These are phyloP conservation scores for Ptychobarbus kaznakovi DNA, from an alignment of 2,797 vertebrate genomes.

Conservation along the genomic window DNA sequence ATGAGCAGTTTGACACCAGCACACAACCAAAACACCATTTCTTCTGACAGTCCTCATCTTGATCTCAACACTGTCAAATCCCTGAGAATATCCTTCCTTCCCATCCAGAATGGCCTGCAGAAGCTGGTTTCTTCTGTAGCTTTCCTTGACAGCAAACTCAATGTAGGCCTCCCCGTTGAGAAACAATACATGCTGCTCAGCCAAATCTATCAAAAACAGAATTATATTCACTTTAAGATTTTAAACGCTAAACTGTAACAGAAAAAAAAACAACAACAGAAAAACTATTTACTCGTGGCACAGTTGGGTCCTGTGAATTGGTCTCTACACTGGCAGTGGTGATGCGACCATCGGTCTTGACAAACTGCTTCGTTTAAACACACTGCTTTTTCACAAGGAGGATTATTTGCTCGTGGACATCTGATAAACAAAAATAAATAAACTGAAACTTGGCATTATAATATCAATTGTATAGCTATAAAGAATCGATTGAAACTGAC, in stretches of 20 bases:
- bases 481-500: constrained; percentile 62
- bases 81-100: constrained; percentile 44
- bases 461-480: neutral
- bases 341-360: constrained; percentile 77
- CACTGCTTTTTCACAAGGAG: constrained; percentile 68
- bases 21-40: constrained; percentile 69
- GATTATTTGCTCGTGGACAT: constrained; percentile 69
- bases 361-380: constrained; percentile 78
- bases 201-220: constrained; percentile 66
- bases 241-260: neutral
- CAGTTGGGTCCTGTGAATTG: constrained; percentile 75
- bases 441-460: neutral
- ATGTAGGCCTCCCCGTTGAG: constrained; percentile 72
- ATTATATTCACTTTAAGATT: neutral
- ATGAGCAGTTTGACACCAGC: constrained; percentile 61
- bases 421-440: constrained; percentile 53
- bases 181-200: constrained; percentile 71
- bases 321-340: constrained; percentile 75
- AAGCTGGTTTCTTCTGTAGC: constrained; percentile 73
- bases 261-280: neutral
- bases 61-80: constrained; percentile 66
- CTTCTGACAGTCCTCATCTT: constrained; percentile 72
- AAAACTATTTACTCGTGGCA: constrained; percentile 68
- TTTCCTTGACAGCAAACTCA: constrained; percentile 78
- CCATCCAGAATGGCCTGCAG: constrained; percentile 63